Base-by-base conservation (phyloP, 2,888 invertebrate species). In the Polyommatus icarus region DNA sequence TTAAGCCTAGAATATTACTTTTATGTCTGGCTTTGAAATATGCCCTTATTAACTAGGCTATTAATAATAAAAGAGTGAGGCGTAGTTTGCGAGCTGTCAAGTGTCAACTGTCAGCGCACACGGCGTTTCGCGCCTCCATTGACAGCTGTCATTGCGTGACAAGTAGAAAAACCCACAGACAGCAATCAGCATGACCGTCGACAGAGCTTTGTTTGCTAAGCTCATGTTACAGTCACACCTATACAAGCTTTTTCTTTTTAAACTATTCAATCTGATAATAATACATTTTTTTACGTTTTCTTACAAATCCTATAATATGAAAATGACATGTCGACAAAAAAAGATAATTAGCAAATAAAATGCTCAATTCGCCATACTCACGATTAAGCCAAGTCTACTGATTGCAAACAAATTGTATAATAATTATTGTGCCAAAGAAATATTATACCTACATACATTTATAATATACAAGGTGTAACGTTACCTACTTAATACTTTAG, bases 71-170 rank as follows among this genome's bases (percentile, higher is more conserved):
- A 24, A 73, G 54, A 54, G 50, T 54, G 46, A n/a, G 77, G 36
- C 46, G 76, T 72, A 24, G 50, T 54, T 75, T 50, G 54, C 12
- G 75, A 75, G 50, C 50, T 75, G 50, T 67, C 61, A 67, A 67
- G 24, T 67, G 61, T 67, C 67, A 67, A 32, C 67, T 67, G 67
- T 72, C 76, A 77, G 40, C 76, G 32, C 78, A 78, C 50, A 77
- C 77, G 77, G 84, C 85, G 75, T 75, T 87, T 75, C 85, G 86
- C 85, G 84, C 78, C 80, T 75, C 78, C 80, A 83, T 78, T 85
- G 87, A 88, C 87, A 87, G 78, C 79, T 78, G 85, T 81, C 82
- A 82, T 84, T 75, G 81, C 80, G 77, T 79, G 78, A 77, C 76
- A 77, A 50, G 78, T 76, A 75, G 54, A 67, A 76, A 76, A 78